Evolutionary conservation across 2,113 vertebrate genomes (phyloP).

Genomic region (Chiloscyllium plagiosum): DNA sequence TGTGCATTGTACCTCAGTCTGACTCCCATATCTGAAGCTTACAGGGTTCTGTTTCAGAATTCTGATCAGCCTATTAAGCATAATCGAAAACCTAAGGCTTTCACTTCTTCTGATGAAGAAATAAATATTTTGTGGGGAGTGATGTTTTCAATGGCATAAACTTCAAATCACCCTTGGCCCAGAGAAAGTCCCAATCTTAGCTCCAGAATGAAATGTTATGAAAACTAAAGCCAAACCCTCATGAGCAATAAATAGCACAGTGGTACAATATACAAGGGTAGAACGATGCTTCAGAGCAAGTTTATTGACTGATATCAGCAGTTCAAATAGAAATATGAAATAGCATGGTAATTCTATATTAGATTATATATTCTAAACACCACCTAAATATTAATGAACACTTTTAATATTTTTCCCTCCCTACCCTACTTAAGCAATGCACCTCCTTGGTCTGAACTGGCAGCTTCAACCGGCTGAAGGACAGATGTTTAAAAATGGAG

Average conservation of each 20-base stretch:
- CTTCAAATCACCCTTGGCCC: background rate
- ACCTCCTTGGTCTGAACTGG: constrained; percentile 95
- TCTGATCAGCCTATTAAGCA: background rate
- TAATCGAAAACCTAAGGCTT: background rate
- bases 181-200: background rate
- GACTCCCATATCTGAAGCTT: background rate
- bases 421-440: constrained; percentile 77
- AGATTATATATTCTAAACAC: background rate
- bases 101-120: background rate
- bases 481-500: constrained; percentile 87
- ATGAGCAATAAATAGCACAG: background rate
- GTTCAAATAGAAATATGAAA: background rate
- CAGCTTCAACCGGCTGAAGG: constrained; percentile 88
- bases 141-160: background rate
- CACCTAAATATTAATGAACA: constrained; percentile 36
- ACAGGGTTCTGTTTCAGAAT: no score
- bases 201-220: background rate
- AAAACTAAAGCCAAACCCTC: background rate
- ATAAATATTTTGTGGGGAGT: background rate
- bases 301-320: background rate
- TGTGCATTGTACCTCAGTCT: background rate
- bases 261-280: background rate
- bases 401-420: constrained; percentile 46
- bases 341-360: constrained; percentile 12
- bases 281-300: background rate